A percentile compares a stretch with the other conserved stretches of the same genome.
These are phyloP conservation scores for Auanema sp. DNA, from an alignment of 2,888 invertebrate species.

Conservation along the genomic window DNA sequence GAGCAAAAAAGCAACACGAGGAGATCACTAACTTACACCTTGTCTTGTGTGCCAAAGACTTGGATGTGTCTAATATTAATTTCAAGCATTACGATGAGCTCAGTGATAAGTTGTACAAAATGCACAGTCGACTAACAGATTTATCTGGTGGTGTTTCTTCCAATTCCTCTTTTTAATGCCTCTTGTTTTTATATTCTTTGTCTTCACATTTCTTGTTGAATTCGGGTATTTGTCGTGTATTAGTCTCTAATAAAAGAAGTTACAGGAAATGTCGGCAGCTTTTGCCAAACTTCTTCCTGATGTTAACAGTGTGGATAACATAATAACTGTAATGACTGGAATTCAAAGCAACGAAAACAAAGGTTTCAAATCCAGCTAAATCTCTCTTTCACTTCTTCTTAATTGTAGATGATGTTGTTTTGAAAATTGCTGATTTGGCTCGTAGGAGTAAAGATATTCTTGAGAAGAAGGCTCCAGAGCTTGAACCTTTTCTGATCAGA, in stretches of 20 bases:
- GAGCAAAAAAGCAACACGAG: conserved; percentile 41
- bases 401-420: conserved; percentile 26
- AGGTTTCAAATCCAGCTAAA: not conserved
- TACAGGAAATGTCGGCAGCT: conserved; percentile 15
- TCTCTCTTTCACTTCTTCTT: not conserved
- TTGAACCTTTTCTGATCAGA: conserved; percentile 29
- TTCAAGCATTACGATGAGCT: conserved; percentile 11
- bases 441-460: conserved; percentile 33
- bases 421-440: conserved; percentile 24
- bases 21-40: conserved; percentile 38
- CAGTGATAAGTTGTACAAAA: conserved; percentile 11
- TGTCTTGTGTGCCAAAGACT: conserved; percentile 21
- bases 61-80: conserved; percentile 2
- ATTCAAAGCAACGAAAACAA: not conserved
- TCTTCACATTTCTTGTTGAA: conserved; percentile 6
- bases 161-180: conserved; percentile 15
- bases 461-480: conserved; percentile 30
- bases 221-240: conserved; percentile 3
- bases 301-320: conserved; percentile 24
- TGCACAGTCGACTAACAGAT: conserved; percentile 15
- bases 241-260: not conserved
- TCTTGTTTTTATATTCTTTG: conserved; percentile 7
- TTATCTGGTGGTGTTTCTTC: not conserved
- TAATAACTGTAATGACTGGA: conserved; percentile 1
- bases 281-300: conserved; percentile 29